Conservation (phyloP, 2,888 invertebrate genomes). For the Stenodera caucasica region DNA sequence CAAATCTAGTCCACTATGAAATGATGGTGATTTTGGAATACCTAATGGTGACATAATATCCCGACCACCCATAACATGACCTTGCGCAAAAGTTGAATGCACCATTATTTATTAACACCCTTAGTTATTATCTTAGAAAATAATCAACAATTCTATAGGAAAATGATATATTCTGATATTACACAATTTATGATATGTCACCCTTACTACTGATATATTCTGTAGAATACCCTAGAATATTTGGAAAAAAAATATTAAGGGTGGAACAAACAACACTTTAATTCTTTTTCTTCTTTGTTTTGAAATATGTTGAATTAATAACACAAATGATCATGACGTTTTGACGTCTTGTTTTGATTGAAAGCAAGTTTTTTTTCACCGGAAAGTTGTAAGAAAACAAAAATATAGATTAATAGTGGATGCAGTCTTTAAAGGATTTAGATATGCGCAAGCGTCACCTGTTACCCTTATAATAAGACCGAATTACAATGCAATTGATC, state of each 20-base stretch:
- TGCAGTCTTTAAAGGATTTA: slow-evolving; percentile 8
- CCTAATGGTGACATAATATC: slow-evolving; percentile 64
- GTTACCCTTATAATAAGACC: slow-evolving; percentile 28
- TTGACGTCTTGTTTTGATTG: too few relatives aligned
- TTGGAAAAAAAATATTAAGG: background rate
- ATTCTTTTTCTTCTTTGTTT: background rate
- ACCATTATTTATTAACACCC: slow-evolving; percentile 44
- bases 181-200: background rate
- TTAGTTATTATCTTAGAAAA: slow-evolving; percentile 9
- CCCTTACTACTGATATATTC: background rate
- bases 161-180: too few relatives aligned
- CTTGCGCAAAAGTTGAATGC: slow-evolving; percentile 55
- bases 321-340: background rate
- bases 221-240: background rate
- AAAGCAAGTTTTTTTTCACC: background rate
- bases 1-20: slow-evolving; percentile 82
- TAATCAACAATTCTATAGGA: too few relatives aligned
- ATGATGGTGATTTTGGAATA: slow-evolving; percentile 85
- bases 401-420: slow-evolving; percentile 39
- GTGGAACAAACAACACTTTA: background rate
- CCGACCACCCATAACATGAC: slow-evolving; percentile 52
- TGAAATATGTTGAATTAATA: background rate
- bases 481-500: background rate
- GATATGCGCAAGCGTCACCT: slow-evolving; percentile 31
- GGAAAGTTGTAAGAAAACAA: slow-evolving; percentile 14